phyloP scores from a whole-genome alignment of 2,797 vertebrate species.

The Parambassis ranga region DNA sequence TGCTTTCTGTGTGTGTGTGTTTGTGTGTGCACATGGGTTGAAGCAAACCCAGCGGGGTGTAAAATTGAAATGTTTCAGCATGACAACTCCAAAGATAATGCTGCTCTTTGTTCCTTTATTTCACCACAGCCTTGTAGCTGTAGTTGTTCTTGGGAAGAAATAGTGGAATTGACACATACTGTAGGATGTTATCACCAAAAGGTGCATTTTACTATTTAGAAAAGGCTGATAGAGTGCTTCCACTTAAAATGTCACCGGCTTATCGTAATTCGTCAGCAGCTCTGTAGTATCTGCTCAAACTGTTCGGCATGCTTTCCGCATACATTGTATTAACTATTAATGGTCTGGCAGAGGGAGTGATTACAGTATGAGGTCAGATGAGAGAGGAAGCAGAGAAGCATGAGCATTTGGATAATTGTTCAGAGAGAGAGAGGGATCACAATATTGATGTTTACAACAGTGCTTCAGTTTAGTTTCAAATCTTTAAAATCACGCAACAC shows the following conservation, averaged over 20 bases:
- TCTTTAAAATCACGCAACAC: too few species aligned
- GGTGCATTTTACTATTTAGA: not conserved
- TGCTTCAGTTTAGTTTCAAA: too few species aligned
- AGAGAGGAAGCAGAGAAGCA: not conserved
- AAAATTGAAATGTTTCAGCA: constrained; percentile 50
- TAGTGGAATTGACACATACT: not conserved
- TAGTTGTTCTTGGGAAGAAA: too few species aligned
- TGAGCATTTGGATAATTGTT: not conserved
- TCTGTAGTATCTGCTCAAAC: not conserved
- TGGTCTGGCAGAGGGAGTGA: constrained; percentile 32
- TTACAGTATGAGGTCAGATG: constrained; percentile 23
- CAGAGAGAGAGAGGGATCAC: not conserved
- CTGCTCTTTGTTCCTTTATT: not conserved
- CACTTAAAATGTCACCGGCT: constrained; percentile 32
- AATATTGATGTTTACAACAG: not conserved
- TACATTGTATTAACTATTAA: constrained; percentile 54
- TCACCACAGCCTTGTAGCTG: too few species aligned
- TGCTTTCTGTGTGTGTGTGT: constrained; percentile 13
- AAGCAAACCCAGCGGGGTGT: constrained; percentile 13
- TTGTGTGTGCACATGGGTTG: constrained; percentile 6
- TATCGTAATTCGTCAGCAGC: constrained; percentile 26
- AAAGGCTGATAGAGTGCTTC: not conserved
- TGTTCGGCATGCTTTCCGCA: constrained; percentile 47
- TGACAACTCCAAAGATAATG: constrained; percentile 8
- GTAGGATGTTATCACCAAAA: not conserved